These are phyloP conservation scores for Natrix natrix DNA, from an alignment of 2,797 vertebrate genomes.

Conservation along the genomic window DNA sequence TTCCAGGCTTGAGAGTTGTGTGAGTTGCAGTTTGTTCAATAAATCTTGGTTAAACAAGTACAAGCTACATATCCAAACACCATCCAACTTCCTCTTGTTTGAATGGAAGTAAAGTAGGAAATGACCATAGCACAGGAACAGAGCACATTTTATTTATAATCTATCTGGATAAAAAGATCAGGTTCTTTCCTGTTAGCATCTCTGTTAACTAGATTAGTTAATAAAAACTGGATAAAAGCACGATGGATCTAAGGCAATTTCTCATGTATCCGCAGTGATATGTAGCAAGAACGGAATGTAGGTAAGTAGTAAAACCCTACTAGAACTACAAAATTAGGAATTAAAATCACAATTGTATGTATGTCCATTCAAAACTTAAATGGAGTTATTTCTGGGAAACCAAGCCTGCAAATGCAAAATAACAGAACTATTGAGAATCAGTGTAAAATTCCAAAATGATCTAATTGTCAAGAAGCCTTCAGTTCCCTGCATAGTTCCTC, in stretches of 20 bases:
- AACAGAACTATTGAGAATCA: neutral
- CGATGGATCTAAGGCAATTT: neutral
- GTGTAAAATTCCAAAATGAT: neutral
- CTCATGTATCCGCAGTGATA: neutral
- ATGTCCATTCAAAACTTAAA: neutral
- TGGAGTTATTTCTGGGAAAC: neutral
- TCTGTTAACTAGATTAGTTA: neutral
- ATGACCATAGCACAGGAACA: neutral
- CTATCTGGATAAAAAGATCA: neutral
- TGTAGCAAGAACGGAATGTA: neutral
- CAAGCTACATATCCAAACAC: neutral
- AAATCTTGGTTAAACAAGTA: neutral
- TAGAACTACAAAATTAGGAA: neutral
- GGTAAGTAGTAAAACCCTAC: neutral
- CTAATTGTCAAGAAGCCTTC: neutral
- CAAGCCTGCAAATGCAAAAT: neutral
- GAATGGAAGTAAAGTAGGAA: neutral
- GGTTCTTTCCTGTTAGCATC: neutral
- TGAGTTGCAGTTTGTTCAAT: neutral
- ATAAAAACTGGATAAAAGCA: neutral
- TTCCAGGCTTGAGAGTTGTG: neutral
- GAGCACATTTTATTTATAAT: neutral
- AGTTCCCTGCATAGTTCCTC: neutral
- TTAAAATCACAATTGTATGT: neutral
- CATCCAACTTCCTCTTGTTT: neutral